Evolutionary conservation across 2,888 invertebrate species (phyloP).

Genomic region (Bibio marci): DNA sequence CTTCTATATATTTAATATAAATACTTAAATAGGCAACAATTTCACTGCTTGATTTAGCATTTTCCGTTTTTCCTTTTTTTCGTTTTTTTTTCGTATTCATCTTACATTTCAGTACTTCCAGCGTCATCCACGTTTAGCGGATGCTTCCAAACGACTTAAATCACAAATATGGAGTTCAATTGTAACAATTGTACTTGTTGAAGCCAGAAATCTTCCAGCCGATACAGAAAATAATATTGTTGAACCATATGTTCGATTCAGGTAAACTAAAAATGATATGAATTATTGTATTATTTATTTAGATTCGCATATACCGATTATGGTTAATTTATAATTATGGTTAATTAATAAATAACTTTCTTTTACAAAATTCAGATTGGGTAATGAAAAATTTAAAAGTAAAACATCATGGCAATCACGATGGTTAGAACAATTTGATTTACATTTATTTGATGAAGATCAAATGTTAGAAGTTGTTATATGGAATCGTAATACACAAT

Average conservation of each 20-base stretch:
- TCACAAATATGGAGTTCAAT: conserved; percentile 96
- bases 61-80: too few species aligned
- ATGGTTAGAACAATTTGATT: conserved; percentile 95
- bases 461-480: conserved; percentile 83
- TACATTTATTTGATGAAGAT: conserved; percentile 89
- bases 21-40: too few species aligned
- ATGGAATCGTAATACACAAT: conserved; percentile 36
- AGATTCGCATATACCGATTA: too few species aligned
- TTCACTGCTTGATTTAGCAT: too few species aligned
- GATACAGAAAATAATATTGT: conserved; percentile 76
- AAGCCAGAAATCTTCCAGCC: conserved; percentile 80
- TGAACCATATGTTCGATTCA: conserved; percentile 93
- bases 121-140: conserved; percentile 56
- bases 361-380: conserved; percentile 63
- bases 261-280: conserved; percentile 45
- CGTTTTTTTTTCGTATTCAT: conserved; percentile 12
- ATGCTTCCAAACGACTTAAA: conserved; percentile 69
- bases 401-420: conserved; percentile 73
- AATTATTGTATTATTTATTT: too few species aligned
- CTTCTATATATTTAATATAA: too few species aligned
- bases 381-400: conserved; percentile 94
- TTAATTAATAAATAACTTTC: too few species aligned
- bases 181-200: conserved; percentile 91
- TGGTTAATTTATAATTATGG: too few species aligned
- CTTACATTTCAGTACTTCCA: conserved; percentile 54